Percentiles rank a stretch among this genome's conserved stretches.
These are phyloP conservation scores for Eustalomyia histrio DNA, from an alignment of 2,888 invertebrate genomes.

Conservation along the genomic window DNA sequence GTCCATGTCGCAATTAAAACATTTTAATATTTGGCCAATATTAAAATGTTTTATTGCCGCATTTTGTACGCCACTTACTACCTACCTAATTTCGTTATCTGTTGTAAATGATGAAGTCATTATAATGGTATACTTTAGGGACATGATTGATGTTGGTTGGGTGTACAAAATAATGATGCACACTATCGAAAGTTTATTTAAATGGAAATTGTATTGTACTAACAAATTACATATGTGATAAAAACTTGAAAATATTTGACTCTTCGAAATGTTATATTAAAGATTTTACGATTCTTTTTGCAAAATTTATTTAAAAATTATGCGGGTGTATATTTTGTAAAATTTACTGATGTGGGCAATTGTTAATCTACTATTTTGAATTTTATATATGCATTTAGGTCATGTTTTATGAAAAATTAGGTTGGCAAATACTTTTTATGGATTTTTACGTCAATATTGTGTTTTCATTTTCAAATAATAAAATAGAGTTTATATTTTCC, in stretches of 20 bases:
- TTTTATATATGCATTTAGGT: neutral
- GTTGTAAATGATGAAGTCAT: neutral
- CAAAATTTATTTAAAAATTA: neutral
- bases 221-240: constrained; percentile 41
- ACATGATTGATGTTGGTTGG: neutral
- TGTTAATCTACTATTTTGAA: neutral
- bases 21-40: constrained; percentile 3
- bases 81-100: neutral
- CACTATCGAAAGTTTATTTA: neutral
- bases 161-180: neutral
- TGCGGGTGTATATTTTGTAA: neutral
- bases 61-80: neutral
- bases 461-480: constrained; percentile 24
- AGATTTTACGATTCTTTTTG: neutral
- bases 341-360: neutral
- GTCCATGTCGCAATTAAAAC: neutral
- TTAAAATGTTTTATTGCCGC: neutral
- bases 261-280: constrained; percentile 63
- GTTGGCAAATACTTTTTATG: neutral
- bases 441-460: constrained; percentile 35
- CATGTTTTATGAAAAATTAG: neutral
- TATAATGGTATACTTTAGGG: constrained; percentile 2
- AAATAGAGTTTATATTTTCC: neutral
- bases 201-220: constrained; percentile 64
- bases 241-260: constrained; percentile 63